Conservation (phyloP, 2,888 invertebrate species). For the Chymomyza fuscimana region DNA sequence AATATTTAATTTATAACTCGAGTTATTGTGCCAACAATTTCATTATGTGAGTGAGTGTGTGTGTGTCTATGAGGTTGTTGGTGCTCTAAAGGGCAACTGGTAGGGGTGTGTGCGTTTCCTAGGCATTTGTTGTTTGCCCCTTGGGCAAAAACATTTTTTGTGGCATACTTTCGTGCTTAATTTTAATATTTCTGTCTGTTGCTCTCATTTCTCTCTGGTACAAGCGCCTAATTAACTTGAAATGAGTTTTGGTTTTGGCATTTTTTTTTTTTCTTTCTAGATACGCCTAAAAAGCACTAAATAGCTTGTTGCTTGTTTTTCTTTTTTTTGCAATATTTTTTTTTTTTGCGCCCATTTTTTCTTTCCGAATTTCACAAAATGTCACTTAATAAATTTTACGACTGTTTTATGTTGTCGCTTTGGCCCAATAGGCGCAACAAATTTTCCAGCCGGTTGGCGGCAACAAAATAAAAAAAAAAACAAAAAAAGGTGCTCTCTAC, state of each 20-base stretch:
- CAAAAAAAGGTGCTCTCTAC: constrained; percentile 20
- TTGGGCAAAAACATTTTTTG: neutral
- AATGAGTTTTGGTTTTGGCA: constrained; percentile 48
- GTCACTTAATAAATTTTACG: constrained; percentile 72
- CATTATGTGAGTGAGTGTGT: constrained; percentile 23
- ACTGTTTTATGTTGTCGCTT: constrained; percentile 73
- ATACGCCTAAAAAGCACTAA: neutral
- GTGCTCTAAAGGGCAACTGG: neutral
- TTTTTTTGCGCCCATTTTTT: constrained; percentile 19
- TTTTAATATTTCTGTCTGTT: constrained; percentile 18
- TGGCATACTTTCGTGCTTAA: neutral
- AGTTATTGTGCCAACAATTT: constrained; percentile 48
- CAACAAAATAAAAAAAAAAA: neutral
- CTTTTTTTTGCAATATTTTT: constrained; percentile 17
- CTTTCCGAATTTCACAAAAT: constrained; percentile 48
- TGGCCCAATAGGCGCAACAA: constrained; percentile 32
- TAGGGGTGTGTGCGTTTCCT: neutral
- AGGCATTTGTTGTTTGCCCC: neutral
- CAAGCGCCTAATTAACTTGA: constrained; percentile 57
- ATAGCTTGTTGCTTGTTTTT: constrained; percentile 19
- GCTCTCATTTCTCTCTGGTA: constrained; percentile 3
- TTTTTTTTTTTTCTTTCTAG: neutral
- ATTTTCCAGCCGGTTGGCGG: neutral
- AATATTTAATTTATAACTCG: constrained; percentile 67
- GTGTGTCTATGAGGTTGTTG: neutral